Base-by-base conservation (phyloP, 2,888 invertebrate genomes). In the Drosophila rellima region DNA sequence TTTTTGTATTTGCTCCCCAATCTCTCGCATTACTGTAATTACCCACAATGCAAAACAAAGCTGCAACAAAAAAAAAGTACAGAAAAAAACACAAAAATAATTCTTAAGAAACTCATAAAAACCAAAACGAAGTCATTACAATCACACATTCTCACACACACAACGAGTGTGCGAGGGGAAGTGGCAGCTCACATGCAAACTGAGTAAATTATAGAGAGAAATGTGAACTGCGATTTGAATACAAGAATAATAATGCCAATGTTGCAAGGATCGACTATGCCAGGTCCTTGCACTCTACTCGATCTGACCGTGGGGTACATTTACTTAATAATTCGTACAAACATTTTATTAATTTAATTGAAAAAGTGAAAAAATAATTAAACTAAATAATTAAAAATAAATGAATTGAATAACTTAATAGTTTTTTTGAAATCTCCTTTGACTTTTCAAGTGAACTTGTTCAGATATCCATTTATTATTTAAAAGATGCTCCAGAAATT, bases 11-110 rank as follows among this genome's bases (percentile, higher is more conserved):
- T 69, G 74, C 68, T 47, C 39, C 37, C 29, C 65, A 57, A 54
- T 59, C 66, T 66, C 80, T 77, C 71, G 74, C 80, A 90, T 90
- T 86, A 90, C 91, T 89, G 90, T 90, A 91, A 90, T 90, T 90
- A 91, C 86, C 70, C 82, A 71, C 77, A 90, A 81, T 84, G 70
- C 74, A 71, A 67, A 60, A 60, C 42, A 62, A 64, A 69, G 20
- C 26, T 20, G 35, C 29, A 55, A 59, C 52, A 44, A 42, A 29
- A 65, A 55, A 50, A 47, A 52, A 17, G 56, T 40, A n/a, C 11
- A 17, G 55, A 40, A 23, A 47, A 52, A 60, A 61, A 50, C 37
- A 59, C 39, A 60, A 68, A 73, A 87, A 75, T 84, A 80, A 77
- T 88, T 82, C 85, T 79, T 61, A 77, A 79, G 79, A 84, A 84